These are phyloP conservation scores for Ophion ventricosus DNA, from an alignment of 2,888 invertebrate species.

Conservation along the genomic window DNA sequence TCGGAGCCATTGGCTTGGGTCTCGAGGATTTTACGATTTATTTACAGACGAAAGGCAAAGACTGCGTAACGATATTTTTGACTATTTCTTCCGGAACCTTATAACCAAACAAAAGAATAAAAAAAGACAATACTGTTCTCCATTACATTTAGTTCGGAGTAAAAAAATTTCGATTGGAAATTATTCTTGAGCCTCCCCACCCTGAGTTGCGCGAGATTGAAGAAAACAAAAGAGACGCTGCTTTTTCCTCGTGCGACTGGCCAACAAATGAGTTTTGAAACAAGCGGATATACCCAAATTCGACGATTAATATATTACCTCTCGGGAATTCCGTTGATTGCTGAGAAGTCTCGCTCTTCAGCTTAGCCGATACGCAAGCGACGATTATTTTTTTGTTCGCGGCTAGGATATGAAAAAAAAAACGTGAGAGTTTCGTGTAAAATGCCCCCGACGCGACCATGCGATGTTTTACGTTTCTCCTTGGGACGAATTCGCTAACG, in stretches of 20 bases:
- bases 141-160: neutral
- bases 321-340: neutral
- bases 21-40: constrained; percentile 63
- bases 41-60: constrained; percentile 45
- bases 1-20: constrained; percentile 72
- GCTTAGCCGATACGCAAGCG: neutral
- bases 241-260: neutral
- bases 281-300: neutral
- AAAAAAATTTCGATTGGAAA: neutral
- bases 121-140: neutral
- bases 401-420: neutral
- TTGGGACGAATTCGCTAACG: constrained; percentile 52
- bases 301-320: constrained; percentile 35
- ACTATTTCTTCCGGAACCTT: neutral
- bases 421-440: neutral
- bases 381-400: neutral
- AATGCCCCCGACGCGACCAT: neutral
- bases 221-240: constrained; percentile 23
- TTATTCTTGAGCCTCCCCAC: neutral
- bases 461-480: constrained; percentile 14
- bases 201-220: neutral
- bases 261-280: neutral
- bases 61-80: constrained; percentile 4
- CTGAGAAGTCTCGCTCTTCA: neutral
- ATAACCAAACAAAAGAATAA: neutral